Evolutionary conservation across 2,797 vertebrate species (phyloP).

Genomic region (Myotis myotis): DNA sequence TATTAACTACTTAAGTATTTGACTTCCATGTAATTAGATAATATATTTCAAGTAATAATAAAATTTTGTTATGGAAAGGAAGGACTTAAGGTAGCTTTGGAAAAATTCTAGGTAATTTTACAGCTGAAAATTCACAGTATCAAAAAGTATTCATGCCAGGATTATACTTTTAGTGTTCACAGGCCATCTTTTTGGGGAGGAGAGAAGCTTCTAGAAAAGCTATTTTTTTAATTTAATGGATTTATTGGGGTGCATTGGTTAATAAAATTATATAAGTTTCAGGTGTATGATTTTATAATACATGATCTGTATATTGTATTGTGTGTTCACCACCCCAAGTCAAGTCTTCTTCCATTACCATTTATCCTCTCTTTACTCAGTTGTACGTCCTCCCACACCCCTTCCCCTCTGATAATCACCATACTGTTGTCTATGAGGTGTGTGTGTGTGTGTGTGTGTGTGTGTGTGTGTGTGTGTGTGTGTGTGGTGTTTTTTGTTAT

Average conservation of each 20-base stretch:
- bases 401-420: neutral
- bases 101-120: constrained; percentile 5
- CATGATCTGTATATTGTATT: neutral
- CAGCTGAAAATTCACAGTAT: neutral
- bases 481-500: neutral
- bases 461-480: neutral
- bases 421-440: neutral
- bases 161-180: neutral
- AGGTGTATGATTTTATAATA: neutral
- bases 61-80: neutral
- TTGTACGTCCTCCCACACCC: neutral
- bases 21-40: neutral
- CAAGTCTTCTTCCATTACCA: neutral
- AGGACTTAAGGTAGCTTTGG: neutral
- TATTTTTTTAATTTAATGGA: neutral
- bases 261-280: neutral
- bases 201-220: neutral
- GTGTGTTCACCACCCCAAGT: neutral
- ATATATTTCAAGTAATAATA: constrained; percentile 1
- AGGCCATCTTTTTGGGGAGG: neutral
- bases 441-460: neutral
- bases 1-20: neutral
- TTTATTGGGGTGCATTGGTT: neutral
- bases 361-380: neutral
- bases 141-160: neutral